Evolutionary conservation across 2,797 vertebrate species (phyloP).

Genomic region (Anniella stebbinsi): DNA sequence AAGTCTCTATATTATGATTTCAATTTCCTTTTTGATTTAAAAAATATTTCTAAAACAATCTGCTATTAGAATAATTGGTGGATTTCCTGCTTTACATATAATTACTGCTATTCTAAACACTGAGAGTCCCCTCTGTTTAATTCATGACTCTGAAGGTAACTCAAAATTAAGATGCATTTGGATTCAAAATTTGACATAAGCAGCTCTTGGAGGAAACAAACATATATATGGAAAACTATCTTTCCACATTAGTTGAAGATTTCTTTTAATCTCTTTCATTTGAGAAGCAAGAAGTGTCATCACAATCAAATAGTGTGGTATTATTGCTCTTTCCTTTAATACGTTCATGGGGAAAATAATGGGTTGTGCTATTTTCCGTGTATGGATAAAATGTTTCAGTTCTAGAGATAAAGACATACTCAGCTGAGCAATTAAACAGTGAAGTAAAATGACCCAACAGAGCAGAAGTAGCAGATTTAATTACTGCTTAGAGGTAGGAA

Average conservation of each 20-base stretch:
- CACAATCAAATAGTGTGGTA: constrained; percentile 57
- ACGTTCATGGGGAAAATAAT: constrained; percentile 69
- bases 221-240: constrained; percentile 6
- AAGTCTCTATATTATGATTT: not conserved
- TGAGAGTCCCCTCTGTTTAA: constrained; percentile 34
- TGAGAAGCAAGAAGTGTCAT: constrained; percentile 59
- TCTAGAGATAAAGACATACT: constrained; percentile 87
- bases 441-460: constrained; percentile 90
- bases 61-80: not conserved
- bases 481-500: constrained; percentile 90
- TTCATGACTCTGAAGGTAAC: constrained; percentile 17
- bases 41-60: constrained; percentile 29
- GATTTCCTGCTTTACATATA: constrained; percentile 24
- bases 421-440: constrained; percentile 87
- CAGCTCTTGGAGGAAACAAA: constrained; percentile 31
- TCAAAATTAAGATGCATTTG: not conserved
- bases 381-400: constrained; percentile 88
- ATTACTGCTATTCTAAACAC: not conserved
- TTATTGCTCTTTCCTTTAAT: constrained; percentile 65
- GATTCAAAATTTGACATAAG: constrained; percentile 10
- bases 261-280: constrained; percentile 65
- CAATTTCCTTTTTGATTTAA: not conserved
- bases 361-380: constrained; percentile 85
- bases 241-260: constrained; percentile 35
- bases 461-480: constrained; percentile 94